Percentiles rank a stretch among this genome's conserved stretches.
These are phyloP conservation scores for Eupeodes luniger DNA, from an alignment of 2,888 invertebrate genomes.

Conservation along the genomic window DNA sequence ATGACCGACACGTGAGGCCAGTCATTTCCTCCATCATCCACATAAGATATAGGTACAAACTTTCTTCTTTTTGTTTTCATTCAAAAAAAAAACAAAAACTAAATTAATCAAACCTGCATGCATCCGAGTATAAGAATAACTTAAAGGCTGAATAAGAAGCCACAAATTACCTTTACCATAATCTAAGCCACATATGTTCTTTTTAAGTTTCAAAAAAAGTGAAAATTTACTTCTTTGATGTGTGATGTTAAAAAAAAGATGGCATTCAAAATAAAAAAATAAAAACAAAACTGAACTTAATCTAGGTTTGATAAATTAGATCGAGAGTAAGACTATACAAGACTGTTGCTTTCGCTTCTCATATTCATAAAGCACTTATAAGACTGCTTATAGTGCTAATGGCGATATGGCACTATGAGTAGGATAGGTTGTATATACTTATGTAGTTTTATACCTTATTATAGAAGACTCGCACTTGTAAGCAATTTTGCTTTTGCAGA, in stretches of 20 bases:
- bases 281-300: slow-evolving; percentile 33
- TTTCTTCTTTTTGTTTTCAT: slow-evolving; percentile 56
- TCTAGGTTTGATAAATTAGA: slow-evolving; percentile 63
- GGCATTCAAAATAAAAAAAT: slow-evolving; percentile 13
- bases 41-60: slow-evolving; percentile 14
- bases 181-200: not conserved
- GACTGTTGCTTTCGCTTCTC: slow-evolving; percentile 62
- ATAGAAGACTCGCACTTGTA: slow-evolving; percentile 8
- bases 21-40: slow-evolving; percentile 1
- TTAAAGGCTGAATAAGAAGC: slow-evolving; percentile 37
- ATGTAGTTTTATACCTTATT: too few relatives aligned
- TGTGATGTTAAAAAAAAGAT: not conserved
- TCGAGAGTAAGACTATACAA: slow-evolving; percentile 17
- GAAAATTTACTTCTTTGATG: slow-evolving; percentile 54
- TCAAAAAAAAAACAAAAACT: slow-evolving; percentile 7
- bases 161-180: slow-evolving; percentile 53
- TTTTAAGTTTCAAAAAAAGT: slow-evolving; percentile 60
- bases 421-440: not conserved
- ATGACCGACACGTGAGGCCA: slow-evolving; percentile 16
- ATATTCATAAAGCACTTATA: slow-evolving; percentile 57
- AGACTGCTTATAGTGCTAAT: slow-evolving; percentile 14
- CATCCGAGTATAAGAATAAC: not conserved
- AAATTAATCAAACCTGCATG: slow-evolving; percentile 53
- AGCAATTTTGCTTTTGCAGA: slow-evolving; percentile 9
- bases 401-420: not conserved